These are phyloP conservation scores for Macrostomum lignano DNA, from an alignment of 1,140 invertebrate genomes.

Conservation along the genomic window DNA sequence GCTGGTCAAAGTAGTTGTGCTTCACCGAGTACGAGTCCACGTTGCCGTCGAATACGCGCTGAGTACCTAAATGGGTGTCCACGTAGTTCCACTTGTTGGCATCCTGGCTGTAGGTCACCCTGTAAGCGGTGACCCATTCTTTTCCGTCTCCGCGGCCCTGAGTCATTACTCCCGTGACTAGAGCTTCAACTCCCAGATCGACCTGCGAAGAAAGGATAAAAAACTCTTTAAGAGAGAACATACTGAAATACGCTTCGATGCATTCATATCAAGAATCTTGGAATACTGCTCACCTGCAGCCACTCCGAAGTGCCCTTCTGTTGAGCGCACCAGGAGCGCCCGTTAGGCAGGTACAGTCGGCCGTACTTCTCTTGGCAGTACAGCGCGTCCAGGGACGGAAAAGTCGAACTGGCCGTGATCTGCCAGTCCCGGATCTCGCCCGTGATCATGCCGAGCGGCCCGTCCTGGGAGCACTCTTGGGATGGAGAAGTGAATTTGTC, in stretches of 20 bases:
- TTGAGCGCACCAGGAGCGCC: conserved; percentile 31
- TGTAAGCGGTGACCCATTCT: conserved; percentile 31
- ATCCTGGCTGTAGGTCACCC: conserved; percentile 31
- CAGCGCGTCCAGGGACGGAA: conserved; percentile 27
- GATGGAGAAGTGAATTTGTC: no score
- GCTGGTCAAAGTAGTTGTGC: conserved; percentile 29
- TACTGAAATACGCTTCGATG: no score
- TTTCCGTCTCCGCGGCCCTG: conserved; percentile 31
- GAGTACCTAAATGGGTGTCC: conserved; percentile 29
- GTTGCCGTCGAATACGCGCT: conserved; percentile 32
- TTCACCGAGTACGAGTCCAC: conserved; percentile 30
- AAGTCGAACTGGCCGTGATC: conserved; percentile 31
- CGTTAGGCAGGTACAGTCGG: conserved; percentile 30
- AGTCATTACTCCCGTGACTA: conserved; percentile 32
- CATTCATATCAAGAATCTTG: no score
- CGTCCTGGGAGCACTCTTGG: conserved; percentile 19
- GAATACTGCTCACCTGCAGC: no score
- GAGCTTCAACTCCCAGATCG: conserved; percentile 29
- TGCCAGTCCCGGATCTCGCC: conserved; percentile 35
- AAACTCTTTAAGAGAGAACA: no score
- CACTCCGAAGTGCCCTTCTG: conserved; percentile 32
- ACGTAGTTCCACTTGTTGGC: conserved; percentile 31
- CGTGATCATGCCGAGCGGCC: conserved; percentile 32
- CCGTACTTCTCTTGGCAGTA: conserved; percentile 32
- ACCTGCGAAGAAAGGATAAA: no score